phyloP scores from a whole-genome alignment of 2,888 invertebrate species.

The Scotopteryx bipunctaria region DNA sequence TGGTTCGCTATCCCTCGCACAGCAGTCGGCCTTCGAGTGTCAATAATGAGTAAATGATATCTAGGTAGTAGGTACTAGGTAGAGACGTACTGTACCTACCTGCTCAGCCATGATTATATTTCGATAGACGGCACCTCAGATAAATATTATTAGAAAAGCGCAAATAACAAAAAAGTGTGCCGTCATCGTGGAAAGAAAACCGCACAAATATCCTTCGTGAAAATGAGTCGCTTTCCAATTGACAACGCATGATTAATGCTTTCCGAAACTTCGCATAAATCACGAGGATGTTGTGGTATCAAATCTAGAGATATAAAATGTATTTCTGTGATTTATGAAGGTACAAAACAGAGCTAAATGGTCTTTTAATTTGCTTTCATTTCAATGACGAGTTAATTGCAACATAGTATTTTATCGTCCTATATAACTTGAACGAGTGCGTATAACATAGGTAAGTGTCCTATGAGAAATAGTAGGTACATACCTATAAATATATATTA shows the following conservation, averaged over 20 bases:
- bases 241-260: conserved; percentile 70
- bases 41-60: too few relatives aligned
- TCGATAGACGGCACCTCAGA: too few relatives aligned
- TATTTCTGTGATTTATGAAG: conserved; percentile 41
- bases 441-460: too few relatives aligned
- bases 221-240: conserved; percentile 72
- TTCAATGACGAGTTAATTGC: background rate
- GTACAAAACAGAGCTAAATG: conserved; percentile 20
- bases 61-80: too few relatives aligned
- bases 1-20: too few relatives aligned
- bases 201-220: conserved; percentile 56
- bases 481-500: too few relatives aligned
- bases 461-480: too few relatives aligned
- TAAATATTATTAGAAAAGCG: conserved; percentile 21
- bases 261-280: conserved; percentile 63
- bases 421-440: too few relatives aligned
- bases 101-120: too few relatives aligned
- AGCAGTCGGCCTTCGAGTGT: too few relatives aligned
- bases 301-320: conserved; percentile 47
- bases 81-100: too few relatives aligned
- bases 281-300: conserved; percentile 58
- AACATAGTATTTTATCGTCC: background rate
- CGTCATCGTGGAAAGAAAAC: conserved; percentile 55
- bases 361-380: background rate
- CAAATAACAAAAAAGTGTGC: conserved; percentile 43